A percentile compares a stretch with the other conserved stretches of the same genome.
Conservation (phyloP, 2,797 vertebrate species). For the Eulemur mongoz region DNA sequence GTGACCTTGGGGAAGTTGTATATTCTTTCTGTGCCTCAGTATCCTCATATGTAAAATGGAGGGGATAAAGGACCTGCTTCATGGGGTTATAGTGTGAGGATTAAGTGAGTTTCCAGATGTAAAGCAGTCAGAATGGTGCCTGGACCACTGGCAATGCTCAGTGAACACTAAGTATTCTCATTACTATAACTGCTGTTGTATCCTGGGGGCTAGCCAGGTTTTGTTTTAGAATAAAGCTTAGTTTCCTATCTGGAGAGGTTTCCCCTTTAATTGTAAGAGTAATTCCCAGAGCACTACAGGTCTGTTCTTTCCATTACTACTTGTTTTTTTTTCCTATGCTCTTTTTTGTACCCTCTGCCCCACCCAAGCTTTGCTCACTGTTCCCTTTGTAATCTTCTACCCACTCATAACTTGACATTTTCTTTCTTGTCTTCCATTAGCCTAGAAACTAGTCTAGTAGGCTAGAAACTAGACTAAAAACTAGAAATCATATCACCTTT, state of each 20-base stretch:
- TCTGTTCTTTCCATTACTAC: constrained; percentile 58
- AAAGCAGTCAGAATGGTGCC: background rate
- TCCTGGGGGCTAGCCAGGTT: constrained; percentile 62
- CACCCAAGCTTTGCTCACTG: constrained; percentile 61
- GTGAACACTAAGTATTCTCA: background rate
- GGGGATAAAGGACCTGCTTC: background rate
- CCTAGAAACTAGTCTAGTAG: constrained; percentile 6
- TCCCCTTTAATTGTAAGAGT: constrained; percentile 59
- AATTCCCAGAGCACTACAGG: constrained; percentile 48
- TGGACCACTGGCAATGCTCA: background rate
- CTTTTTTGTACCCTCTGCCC: constrained; percentile 51
- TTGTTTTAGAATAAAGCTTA: constrained; percentile 59
- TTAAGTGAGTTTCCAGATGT: background rate
- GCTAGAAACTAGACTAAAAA: constrained; percentile 49
- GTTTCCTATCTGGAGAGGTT: constrained; percentile 55
- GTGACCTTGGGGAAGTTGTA: background rate
- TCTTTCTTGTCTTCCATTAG: constrained; percentile 42
- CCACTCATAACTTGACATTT: constrained; percentile 5
- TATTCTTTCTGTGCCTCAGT: background rate
- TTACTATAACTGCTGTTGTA: background rate
- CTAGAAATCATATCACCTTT: constrained; percentile 22
- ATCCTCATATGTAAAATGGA: background rate
- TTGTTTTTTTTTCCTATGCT: constrained; percentile 31
- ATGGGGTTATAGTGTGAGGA: background rate
- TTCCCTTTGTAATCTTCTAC: constrained; percentile 56